phyloP scores from a whole-genome alignment of 2,797 vertebrate species.

The Siniperca scherzeri region DNA sequence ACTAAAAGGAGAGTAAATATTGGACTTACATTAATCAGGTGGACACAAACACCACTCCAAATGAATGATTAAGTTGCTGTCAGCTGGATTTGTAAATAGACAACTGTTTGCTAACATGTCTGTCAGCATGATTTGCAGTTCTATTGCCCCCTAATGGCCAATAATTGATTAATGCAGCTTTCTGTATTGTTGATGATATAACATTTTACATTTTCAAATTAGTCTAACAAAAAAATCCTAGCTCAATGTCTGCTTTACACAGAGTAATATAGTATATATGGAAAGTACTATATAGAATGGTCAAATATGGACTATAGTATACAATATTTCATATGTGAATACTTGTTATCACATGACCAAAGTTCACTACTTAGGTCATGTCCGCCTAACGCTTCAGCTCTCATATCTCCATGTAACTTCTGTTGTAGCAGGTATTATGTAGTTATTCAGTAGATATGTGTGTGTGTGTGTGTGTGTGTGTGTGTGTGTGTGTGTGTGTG shows the following conservation, averaged over 20 bases:
- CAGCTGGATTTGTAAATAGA: background rate
- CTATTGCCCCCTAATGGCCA: no score
- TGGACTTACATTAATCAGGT: background rate
- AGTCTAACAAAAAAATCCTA: no score
- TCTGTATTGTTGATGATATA: background rate
- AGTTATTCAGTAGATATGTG: background rate
- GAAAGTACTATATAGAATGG: no score
- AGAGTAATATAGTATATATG: no score
- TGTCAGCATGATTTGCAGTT: background rate
- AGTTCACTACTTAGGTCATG: no score
- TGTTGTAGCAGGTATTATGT: constrained; percentile 1
- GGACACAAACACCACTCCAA: background rate
- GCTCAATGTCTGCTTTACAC: no score
- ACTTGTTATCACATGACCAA: no score
- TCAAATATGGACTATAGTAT: no score
- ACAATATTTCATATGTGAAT: no score
- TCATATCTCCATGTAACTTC: background rate
- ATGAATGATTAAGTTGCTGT: background rate
- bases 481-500: background rate
- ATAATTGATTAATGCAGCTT: background rate
- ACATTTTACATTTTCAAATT: no score
- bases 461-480: background rate
- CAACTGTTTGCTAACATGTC: background rate
- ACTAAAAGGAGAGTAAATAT: background rate
- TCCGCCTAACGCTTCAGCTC: background rate